Evolutionary conservation across 2,797 vertebrate genomes (phyloP), one percentile per base, ranked within the genome.

Genomic region (Neosilurus hyrtlii): DNA sequence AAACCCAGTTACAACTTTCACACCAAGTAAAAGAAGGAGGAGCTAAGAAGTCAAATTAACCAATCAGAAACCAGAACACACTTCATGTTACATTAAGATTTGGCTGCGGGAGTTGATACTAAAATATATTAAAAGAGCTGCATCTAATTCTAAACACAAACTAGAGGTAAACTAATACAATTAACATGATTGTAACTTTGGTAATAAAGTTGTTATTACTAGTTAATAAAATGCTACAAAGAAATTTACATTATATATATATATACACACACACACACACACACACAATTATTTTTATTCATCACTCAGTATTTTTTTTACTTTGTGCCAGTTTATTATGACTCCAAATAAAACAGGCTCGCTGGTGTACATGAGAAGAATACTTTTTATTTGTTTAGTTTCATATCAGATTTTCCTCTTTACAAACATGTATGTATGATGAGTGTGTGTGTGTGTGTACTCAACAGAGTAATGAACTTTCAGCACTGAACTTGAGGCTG

Each of bases 401-500:
- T 56, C 20, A 61, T 14, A 1, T 61, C 14, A 24, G 57, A 77
- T 16, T 62, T 62, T 77, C 35, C 30, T 77, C 57, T 49, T 62
- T 24, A 62, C 57, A 62, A 61, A 62, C 12, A 2, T 75, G 14
- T 30, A 30, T 14, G 43, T 51, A 43, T 24, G 68, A 43, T 26
- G 49, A 15, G 10, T 30, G 71, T 54, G 71, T n/a, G 70, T 52
- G n/a, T 71, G n/a, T 52, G 22, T 16, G 35, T 9, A 68, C 9
- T 43, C 3, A 30, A 43, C 66, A 49, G 43, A 71, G 68, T 6
- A 6, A 15, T 1, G 16, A 20, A 51, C 20, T 22, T 72, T 16
- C 12, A 9, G 43, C n/a, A 43, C 3, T 1, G 66, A 72, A 82
- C 85, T 87, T 68, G 65, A 85, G 81, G 76, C 86, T 86, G 85